These are phyloP conservation scores for Mustelus asterias DNA, from an alignment of 2,113 vertebrate species.

Conservation along the genomic window DNA sequence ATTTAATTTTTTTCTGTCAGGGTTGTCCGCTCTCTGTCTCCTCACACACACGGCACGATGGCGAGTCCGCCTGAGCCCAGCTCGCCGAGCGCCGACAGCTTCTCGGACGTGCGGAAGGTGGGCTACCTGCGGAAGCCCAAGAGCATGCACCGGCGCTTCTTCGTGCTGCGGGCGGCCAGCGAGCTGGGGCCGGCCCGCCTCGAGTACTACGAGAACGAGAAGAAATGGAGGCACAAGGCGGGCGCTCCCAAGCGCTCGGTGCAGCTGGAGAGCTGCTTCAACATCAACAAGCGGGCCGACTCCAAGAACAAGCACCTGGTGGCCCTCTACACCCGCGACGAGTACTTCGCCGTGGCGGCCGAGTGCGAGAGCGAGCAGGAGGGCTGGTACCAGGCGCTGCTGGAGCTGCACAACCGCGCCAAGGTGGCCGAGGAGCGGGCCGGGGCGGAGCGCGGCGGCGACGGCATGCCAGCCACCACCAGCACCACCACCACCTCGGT, in stretches of 20 bases:
- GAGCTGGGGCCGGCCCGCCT: conserved; percentile 74
- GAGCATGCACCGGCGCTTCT: conserved; percentile 88
- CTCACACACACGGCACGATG: conserved; percentile 46
- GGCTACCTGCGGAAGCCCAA: conserved; percentile 89
- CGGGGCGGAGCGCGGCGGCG: conserved; percentile 38
- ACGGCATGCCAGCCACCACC: conserved; percentile 47
- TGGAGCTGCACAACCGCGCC: conserved; percentile 75
- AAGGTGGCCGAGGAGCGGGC: conserved; percentile 62
- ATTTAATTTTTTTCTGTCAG: not conserved
- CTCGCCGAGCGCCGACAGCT: conserved; percentile 52
- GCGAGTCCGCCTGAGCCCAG: conserved; percentile 59
- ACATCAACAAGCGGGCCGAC: conserved; percentile 85
- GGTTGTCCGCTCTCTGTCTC: not conserved
- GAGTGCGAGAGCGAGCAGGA: conserved; percentile 79
- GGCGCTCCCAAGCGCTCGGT: conserved; percentile 81
- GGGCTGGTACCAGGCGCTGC: conserved; percentile 74
- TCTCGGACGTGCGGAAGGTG: conserved; percentile 83
- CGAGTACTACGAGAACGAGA: conserved; percentile 87
- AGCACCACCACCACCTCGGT: no score
- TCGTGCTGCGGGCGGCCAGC: conserved; percentile 75
- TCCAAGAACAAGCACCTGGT: conserved; percentile 86
- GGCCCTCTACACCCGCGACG: conserved; percentile 80
- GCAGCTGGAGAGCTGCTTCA: conserved; percentile 79
- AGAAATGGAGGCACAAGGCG: conserved; percentile 86
- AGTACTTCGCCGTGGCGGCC: conserved; percentile 79